A percentile compares a stretch with the other conserved stretches of the same genome.
These are phyloP conservation scores for Drosophila nigritarsus DNA, from an alignment of 2,888 invertebrate species.

Conservation along the genomic window DNA sequence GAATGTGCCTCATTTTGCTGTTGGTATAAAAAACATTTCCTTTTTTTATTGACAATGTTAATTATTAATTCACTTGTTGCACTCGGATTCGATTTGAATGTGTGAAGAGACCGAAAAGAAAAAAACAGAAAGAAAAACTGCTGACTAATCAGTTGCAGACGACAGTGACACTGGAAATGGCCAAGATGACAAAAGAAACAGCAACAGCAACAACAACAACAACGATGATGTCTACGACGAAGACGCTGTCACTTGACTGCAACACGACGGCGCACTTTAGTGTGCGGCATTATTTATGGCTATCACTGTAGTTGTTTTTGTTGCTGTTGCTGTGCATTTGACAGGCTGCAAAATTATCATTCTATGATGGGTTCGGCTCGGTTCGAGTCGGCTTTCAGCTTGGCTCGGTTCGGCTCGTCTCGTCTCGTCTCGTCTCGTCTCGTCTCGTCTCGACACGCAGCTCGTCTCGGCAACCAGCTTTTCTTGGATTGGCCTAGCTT, in stretches of 20 bases:
- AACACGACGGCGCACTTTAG: slow-evolving; percentile 39
- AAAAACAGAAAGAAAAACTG: slow-evolving; percentile 48
- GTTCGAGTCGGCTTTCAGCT: no score
- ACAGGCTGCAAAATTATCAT: slow-evolving; percentile 56
- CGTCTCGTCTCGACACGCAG: not conserved
- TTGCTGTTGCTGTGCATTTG: slow-evolving; percentile 39
- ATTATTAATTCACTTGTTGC: slow-evolving; percentile 2
- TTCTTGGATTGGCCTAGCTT: not conserved
- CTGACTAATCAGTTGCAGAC: slow-evolving; percentile 71
- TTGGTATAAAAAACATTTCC: not conserved
- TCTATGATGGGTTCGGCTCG: slow-evolving; percentile 16
- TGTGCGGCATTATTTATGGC: slow-evolving; percentile 55
- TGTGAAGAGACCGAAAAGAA: slow-evolving; percentile 2
- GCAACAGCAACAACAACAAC: not conserved
- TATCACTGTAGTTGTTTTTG: not conserved
- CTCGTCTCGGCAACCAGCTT: not conserved
- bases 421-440: no score
- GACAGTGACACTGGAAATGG: slow-evolving; percentile 32
- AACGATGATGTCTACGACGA: slow-evolving; percentile 8
- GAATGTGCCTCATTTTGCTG: not conserved
- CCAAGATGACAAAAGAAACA: slow-evolving; percentile 18
- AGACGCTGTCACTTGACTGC: slow-evolving; percentile 18
- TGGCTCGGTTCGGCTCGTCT: no score
- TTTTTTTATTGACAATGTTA: not conserved
- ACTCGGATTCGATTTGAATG: slow-evolving; percentile 10